Evolutionary conservation across 2,888 invertebrate genomes (phyloP).

Genomic region (Nomada lathburiana): DNA sequence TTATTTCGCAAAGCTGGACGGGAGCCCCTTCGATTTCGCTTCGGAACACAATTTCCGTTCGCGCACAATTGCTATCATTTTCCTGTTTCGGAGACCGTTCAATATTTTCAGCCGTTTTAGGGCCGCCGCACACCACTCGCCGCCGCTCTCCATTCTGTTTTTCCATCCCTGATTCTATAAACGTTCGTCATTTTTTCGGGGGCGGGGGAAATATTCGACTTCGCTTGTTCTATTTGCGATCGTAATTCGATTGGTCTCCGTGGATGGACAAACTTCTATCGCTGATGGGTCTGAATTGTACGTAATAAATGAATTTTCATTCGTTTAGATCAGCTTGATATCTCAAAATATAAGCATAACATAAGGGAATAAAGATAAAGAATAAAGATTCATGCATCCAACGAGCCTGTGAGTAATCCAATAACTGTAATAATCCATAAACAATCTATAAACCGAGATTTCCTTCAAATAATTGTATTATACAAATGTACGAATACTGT

Average conservation of each 20-base stretch:
- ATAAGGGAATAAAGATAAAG: too few relatives aligned
- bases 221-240: neutral
- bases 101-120: slow-evolving; percentile 21
- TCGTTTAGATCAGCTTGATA: neutral
- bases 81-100: slow-evolving; percentile 33
- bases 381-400: too few relatives aligned
- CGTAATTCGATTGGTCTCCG: neutral
- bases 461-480: too few relatives aligned
- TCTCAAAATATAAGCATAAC: neutral
- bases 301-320: neutral
- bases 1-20: slow-evolving; percentile 32
- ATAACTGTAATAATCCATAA: too few relatives aligned
- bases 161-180: neutral
- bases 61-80: slow-evolving; percentile 51
- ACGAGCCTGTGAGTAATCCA: too few relatives aligned
- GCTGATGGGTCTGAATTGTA: too few relatives aligned
- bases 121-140: neutral
- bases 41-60: slow-evolving; percentile 49
- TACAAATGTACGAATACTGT: too few relatives aligned
- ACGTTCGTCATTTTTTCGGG: slow-evolving; percentile 3
- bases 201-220: neutral
- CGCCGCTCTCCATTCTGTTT: slow-evolving; percentile 5
- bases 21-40: slow-evolving; percentile 41
- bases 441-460: too few relatives aligned
- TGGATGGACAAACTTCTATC: neutral